Conservation (phyloP, 2,888 invertebrate genomes). For the Dimorphilus gyrociliatus region DNA sequence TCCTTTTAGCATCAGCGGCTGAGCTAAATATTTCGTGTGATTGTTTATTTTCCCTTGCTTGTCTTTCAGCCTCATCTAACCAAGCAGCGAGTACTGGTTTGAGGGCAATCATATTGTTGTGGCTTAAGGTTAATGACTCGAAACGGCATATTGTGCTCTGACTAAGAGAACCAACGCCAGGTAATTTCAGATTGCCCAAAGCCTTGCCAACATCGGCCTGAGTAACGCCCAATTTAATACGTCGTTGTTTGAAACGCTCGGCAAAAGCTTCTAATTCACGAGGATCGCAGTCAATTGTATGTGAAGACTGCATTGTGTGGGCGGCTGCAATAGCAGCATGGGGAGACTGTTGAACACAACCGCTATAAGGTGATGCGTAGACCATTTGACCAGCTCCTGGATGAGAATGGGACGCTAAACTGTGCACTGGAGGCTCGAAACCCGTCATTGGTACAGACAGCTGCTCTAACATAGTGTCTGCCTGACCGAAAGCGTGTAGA, state of each 20-base stretch:
- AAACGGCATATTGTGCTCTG: constrained; percentile 99
- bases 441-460: too few species aligned
- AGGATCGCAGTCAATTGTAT: constrained; percentile 44
- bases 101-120: constrained; percentile 99
- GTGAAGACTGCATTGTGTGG: constrained; percentile 32
- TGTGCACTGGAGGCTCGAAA: too few species aligned
- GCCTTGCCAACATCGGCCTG: constrained; percentile 99
- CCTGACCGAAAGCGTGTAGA: too few species aligned
- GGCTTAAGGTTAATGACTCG: constrained; percentile 90
- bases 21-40: constrained; percentile 8
- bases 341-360: too few species aligned
- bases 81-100: constrained; percentile 97
- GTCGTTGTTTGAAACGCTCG: constrained; percentile 91
- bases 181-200: constrained; percentile 88
- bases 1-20: constrained; percentile 80
- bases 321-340: too few species aligned
- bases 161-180: constrained; percentile 92
- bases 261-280: constrained; percentile 97
- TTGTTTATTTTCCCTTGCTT: constrained; percentile 27
- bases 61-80: constrained; percentile 74
- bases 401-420: too few species aligned
- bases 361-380: too few species aligned
- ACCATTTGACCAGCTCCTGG: too few species aligned
- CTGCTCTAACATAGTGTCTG: too few species aligned
- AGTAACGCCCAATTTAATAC: constrained; percentile 95